Evolutionary conservation across 2,888 invertebrate genomes (phyloP), one percentile per base, ranked within the genome.

Genomic region (Dynastes hyllus): DNA sequence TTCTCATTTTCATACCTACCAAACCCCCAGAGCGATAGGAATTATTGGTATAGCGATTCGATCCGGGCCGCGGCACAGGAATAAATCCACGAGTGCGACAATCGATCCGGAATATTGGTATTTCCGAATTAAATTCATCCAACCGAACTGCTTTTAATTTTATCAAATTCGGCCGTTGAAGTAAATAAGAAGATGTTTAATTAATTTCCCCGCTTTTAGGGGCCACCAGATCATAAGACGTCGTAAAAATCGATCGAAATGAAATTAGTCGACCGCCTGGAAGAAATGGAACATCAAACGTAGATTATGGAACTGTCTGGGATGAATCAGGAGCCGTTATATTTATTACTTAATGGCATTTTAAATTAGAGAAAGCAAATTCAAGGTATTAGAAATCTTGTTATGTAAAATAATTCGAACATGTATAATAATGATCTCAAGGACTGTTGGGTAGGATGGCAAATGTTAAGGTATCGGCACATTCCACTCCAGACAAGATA

Each of bases 161-260:
- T 58, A 22, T 58, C 4, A 8, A 16, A 58, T 58, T 16, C 16
- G 8, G 55, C 22, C 1, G 45, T 2, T 1, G 22, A 58, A 22
- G 22, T 58, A 58, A 58, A 58, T 58, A 58, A 22, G n/a, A 55
- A 55, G 55, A 58, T 58, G 2, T 58, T 8, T 16, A 58, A 58
- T 58, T 58, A 58, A 58, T 58, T 58, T 58, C 16, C 22, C 22
- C 55, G 16, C n/a, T 22, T 58, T 58, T 16, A 22, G 45, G 45
- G 2, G 45, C 11, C 8, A 2, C 13, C 8, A 58, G 6, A 8
- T 9, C 55, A 5, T 8, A 58, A 58, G 5, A 22, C 6, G 8
- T 5, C 22, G 5, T 27, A 58, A 16, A 58, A 58, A 58, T 58
- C 16, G 55, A 58, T 58, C 22, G 9, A 58, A 58, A 58, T 22